Base-by-base conservation (phyloP, 1,140 invertebrate species). In the Tigriopus japonicus region DNA sequence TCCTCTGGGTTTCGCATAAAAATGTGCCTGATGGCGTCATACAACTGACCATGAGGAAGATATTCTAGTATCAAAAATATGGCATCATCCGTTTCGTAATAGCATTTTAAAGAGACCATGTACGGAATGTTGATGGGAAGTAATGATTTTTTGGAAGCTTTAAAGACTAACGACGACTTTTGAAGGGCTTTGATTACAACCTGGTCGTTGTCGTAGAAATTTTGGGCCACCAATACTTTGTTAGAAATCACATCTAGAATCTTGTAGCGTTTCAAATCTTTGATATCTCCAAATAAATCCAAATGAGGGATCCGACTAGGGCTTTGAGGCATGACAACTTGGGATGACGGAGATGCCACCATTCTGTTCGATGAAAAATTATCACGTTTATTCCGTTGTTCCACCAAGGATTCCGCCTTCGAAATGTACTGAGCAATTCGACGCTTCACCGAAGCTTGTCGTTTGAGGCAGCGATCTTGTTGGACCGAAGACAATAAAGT, bases 281-380 rank as follows among this genome's bases (percentile, higher is more conserved):
- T 58, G 21, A 58, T 41, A 43, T 58, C 55, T 2, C 55, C 55
- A 58, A 58, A 58, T n/a, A 58, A 42, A 14, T 58, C 55, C 28
- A 41, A 58, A 42, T 58, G 40, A 42, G 55, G 55, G 23, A 58
- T 41, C 21, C 45, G n/a, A 49, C n/a, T 17, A 2, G 2, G n/a
- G n/a, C n/a, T 17, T 3, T 5, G 3, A 9, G 28, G 28, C 3
- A 3, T 35, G 28, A 35, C 28, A 3, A 9, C 28, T 3, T 3
- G 28, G 3, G 28, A 35, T 35, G 28, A 35, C 9, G 28, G 9
- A 35, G 28, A 35, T 35, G 3, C 28, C 28, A 9, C 9, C 28
- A 35, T 35, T 35, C 28, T 3, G 28, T 9, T 35, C 9, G 28
- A n/a, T n/a, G n/a, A n/a, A n/a, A n/a, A 35, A 35, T 9, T 35